Evolutionary conservation across 2,888 invertebrate genomes (phyloP), one percentile per base, ranked within the genome.

Genomic region (Plebejus melissa): DNA sequence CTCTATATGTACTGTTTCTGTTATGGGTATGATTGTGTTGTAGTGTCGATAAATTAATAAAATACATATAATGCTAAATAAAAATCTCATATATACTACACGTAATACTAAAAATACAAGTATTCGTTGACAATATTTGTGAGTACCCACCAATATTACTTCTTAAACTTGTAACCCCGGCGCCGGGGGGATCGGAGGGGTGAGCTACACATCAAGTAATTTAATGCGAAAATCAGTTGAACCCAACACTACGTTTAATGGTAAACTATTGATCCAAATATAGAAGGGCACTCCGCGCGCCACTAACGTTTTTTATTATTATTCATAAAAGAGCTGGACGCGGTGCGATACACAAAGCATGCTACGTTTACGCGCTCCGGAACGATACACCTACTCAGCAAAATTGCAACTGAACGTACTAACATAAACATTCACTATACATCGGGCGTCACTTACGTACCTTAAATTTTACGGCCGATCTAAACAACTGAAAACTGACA

Each of bases 401-500:
- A 76, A 80, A 80, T 80, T 80, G 80, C 82, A 82, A 83, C 79
- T 79, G 79, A 82, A 81, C 80, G 77, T 79, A 81, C 81, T 78
- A 80, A 81, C 82, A 84, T 82, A 83, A 83, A 85, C 81, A 85
- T 83, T 88, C 89, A 88, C 81, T 84, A 85, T 88, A 88, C 86
- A 86, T 83, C 85, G 85, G 84, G 86, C 84, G 84, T 88, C 86
- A 88, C 85, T 88, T 89, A 91, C 93, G 87, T 92, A 93, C 93
- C 93, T 93, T 90, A 88, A 92, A 92, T 91, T 91, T 92, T 89
- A 93, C 91, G 91, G 93, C 91, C 91, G 91, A 92, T 92, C 91
- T 92, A 92, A 93, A 92, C 90, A 92, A 92, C 90, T 90, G 90
- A 91, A 92, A 91, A 91, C 90, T 92, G 92, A 91, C 92, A 92